Evolutionary conservation across 2,888 invertebrate genomes (phyloP), one percentile per base, ranked within the genome.

Genomic region (Oxycera nigricornis): DNA sequence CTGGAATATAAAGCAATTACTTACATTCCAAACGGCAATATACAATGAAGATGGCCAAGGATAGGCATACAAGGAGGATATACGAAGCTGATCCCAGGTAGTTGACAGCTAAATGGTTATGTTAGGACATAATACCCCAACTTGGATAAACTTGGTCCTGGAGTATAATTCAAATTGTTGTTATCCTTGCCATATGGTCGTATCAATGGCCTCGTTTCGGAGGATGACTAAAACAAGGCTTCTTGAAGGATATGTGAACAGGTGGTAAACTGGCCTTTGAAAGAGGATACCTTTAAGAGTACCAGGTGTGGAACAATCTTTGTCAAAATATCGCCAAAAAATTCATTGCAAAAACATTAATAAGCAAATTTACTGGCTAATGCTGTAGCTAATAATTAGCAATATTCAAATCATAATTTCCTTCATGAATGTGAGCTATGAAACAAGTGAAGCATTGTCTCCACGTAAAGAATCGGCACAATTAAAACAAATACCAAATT

Each of bases 151-250:
- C 70, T 52, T 52, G 52, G 22, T 55, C 55, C 52, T 31, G 11
- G 70, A 52, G 70, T 28, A 31, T 70, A 70, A 52, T 70, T 55
- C 70, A 70, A 52, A 70, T 31, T 17, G 70, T 31, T 17, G 70
- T 31, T 31, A 55, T 70, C 31, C 65, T 41, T 39, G 31, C 31
- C 70, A 70, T 70, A 70, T 70, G 70, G 52, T 55, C 30, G 50
- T 11, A 14, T 3, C 11, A 46, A n/a, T 46, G 46, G 46, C 46
- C 14, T 46, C 14, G 14, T 46, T 7, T 7, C 46, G 14, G 11
- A n/a, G n/a, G n/a, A 46, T 14, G 46, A 14, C 46, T 46, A 2
- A 2, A 46, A 2, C 46, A 46, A 3, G 14, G 14, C n/a, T n/a
- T n/a, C n/a, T n/a, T n/a, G n/a, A n/a, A n/a, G n/a, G n/a, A n/a